Conservation (phyloP, 2,113 vertebrate species). For the Pagrus major region DNA sequence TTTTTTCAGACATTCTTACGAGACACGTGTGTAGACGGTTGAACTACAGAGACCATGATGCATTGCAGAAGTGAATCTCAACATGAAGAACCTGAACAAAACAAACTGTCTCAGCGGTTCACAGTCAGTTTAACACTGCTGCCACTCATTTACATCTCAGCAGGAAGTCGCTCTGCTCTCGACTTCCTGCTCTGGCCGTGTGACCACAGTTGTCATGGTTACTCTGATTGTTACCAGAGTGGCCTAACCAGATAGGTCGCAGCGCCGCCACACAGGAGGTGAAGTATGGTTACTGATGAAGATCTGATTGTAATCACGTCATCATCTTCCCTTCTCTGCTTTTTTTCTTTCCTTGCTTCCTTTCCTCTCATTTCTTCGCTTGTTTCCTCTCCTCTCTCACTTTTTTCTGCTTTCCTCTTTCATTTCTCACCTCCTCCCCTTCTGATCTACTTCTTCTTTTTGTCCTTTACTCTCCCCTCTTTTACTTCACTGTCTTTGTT, state of each 20-base stretch:
- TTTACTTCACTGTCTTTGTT: neutral
- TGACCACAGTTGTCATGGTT: neutral
- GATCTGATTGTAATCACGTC: neutral
- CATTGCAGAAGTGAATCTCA: neutral
- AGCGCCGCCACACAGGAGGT: neutral
- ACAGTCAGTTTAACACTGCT: neutral
- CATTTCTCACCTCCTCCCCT: neutral
- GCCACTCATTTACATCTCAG: constrained; percentile 3
- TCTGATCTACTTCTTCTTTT: neutral
- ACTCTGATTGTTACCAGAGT: neutral
- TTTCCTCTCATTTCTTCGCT: neutral
- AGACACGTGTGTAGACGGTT: neutral
- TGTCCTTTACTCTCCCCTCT: neutral
- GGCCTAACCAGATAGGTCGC: neutral
- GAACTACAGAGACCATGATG: constrained; percentile 17
- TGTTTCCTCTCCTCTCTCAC: neutral
- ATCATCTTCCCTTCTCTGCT: too few relatives aligned
- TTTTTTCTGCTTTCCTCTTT: neutral
- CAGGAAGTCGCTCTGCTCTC: constrained; percentile 38
- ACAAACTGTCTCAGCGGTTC: neutral
- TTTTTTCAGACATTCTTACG: too few relatives aligned
- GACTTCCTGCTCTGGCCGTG: constrained; percentile 18
- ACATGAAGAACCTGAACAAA: neutral
- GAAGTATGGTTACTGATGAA: neutral
- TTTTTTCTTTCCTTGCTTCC: neutral